These are phyloP conservation scores for Synanthedon vespiformis DNA, from an alignment of 2,888 invertebrate species.

Conservation along the genomic window DNA sequence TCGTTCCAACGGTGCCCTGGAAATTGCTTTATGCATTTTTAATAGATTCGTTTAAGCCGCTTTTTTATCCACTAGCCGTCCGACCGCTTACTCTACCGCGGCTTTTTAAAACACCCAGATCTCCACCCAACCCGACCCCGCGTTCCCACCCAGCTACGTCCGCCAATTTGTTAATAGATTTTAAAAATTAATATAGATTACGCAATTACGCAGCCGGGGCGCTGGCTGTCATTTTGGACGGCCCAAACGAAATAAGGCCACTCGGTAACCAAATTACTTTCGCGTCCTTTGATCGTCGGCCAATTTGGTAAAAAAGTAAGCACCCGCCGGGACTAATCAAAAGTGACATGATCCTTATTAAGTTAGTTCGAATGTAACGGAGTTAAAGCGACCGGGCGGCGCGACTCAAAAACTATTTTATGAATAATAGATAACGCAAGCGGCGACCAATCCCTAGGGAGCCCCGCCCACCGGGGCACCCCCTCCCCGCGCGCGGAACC, in stretches of 20 bases:
- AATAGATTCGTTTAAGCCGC: constrained; percentile 61
- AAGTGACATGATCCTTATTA: constrained; percentile 70
- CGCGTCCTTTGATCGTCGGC: constrained; percentile 44
- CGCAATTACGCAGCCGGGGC: constrained; percentile 36
- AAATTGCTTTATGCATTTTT: constrained; percentile 62
- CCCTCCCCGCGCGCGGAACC: constrained; percentile 10
- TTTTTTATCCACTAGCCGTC: constrained; percentile 51
- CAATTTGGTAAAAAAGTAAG: constrained; percentile 38
- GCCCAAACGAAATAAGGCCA: constrained; percentile 40
- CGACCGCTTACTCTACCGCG: constrained; percentile 18
- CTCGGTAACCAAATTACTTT: constrained; percentile 32
- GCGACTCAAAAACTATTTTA: constrained; percentile 71
- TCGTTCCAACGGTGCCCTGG: constrained; percentile 28
- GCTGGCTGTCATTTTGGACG: constrained; percentile 40
- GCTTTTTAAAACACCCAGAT: constrained; percentile 31
- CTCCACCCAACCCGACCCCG: constrained; percentile 15
- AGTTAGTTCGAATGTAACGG: constrained; percentile 51
- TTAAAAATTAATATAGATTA: constrained; percentile 60
- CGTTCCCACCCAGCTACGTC: constrained; percentile 8
- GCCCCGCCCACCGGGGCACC: constrained; percentile 39
- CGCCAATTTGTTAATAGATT: constrained; percentile 57
- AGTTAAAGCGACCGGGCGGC: constrained; percentile 58
- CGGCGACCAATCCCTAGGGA: constrained; percentile 66
- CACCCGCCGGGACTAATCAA: constrained; percentile 45
- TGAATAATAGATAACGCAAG: constrained; percentile 68